Percentiles rank a stretch among this genome's conserved stretches.
Conservation (phyloP, 2,113 vertebrate species). For the Aphyosemion australe region DNA sequence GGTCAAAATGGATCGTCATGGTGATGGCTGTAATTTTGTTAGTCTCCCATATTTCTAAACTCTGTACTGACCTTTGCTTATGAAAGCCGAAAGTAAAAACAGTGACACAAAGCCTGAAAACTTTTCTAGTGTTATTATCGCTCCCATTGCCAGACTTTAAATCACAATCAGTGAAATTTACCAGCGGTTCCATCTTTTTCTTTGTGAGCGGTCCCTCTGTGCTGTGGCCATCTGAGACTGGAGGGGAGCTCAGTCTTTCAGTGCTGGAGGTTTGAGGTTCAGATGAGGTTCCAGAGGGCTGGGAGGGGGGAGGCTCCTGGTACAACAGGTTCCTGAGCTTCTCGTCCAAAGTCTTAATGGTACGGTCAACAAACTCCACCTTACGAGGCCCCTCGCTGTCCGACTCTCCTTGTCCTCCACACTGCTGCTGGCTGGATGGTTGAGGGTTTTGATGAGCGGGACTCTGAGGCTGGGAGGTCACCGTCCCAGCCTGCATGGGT, state of each 20-base stretch:
- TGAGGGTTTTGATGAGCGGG: conserved; percentile 66
- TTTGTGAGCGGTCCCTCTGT: conserved; percentile 49
- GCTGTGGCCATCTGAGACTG: conserved; percentile 60
- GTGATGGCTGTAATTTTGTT: conserved; percentile 28
- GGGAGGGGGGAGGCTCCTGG: conserved; percentile 88
- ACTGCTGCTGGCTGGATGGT: conserved; percentile 54
- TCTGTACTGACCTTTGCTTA: conserved; percentile 21
- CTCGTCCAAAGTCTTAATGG: conserved; percentile 95
- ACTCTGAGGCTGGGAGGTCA: conserved; percentile 74
- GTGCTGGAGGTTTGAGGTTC: conserved; percentile 78
- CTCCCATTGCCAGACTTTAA: conserved; percentile 8
- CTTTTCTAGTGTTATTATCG: conserved; percentile 22
- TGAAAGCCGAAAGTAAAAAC: conserved; percentile 33
- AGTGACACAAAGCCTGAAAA: conserved; percentile 28
- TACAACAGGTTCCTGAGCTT: conserved; percentile 94
- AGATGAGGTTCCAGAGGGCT: conserved; percentile 76
- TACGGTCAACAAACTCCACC: conserved; percentile 90
- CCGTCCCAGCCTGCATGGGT: conserved; percentile 51
- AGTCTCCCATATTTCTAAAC: conserved; percentile 17
- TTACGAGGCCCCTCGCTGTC: conserved; percentile 88
- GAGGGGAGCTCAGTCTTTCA: conserved; percentile 70
- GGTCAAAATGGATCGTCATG: conserved; percentile 17
- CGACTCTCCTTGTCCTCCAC: conserved; percentile 80
- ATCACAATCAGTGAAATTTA: conserved; percentile 40
- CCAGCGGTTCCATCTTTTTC: conserved; percentile 70